Evolutionary conservation across 2,888 invertebrate genomes (phyloP), one percentile per base, ranked within the genome.

Genomic region (Acrobeloides nanus): DNA sequence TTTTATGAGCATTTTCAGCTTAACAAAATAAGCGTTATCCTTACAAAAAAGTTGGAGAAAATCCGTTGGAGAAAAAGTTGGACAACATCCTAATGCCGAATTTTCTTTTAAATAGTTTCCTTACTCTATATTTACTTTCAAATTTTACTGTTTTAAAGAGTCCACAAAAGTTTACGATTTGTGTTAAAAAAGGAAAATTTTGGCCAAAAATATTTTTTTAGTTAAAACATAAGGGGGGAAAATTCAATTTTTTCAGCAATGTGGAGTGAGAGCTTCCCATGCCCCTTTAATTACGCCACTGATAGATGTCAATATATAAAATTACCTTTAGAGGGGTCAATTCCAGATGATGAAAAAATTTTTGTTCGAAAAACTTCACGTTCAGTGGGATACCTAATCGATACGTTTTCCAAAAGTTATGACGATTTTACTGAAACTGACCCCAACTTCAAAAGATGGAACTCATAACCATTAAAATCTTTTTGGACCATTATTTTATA

Each of bases 401-500:
- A n/a, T 35, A 25, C 23, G 3, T n/a, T 35, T 24, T 24, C 12
- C 3, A 35, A 35, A 15, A 23, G 35, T 35, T n/a, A 24, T n/a
- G 25, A 35, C n/a, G 35, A 24, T 4, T 1, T 35, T n/a, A 35
- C 23, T 24, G 35, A 35, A n/a, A n/a, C 3, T 15, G n/a, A 23
- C 23, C 23, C 23, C n/a, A 2, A 12, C 12, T 42, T 34, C 27
- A 35, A 35, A 35, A 35, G 25, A 24, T 35, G 35, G 23, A 25
- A 35, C n/a, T n/a, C n/a, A 4, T 23, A 35, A 35, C 23, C 35
- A 12, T n/a, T 35, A 35, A 12, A n/a, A 4, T 35, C 35, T 35
- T 4, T 35, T 12, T 23, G 23, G 8, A 35, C 23, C n/a, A 24
- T 35, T 35, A 25, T 25, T 35, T 15, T 35, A 5, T 24, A 3